phyloP scores from a whole-genome alignment of 2,888 invertebrate species.

The Conops quadrifasciatus region DNA sequence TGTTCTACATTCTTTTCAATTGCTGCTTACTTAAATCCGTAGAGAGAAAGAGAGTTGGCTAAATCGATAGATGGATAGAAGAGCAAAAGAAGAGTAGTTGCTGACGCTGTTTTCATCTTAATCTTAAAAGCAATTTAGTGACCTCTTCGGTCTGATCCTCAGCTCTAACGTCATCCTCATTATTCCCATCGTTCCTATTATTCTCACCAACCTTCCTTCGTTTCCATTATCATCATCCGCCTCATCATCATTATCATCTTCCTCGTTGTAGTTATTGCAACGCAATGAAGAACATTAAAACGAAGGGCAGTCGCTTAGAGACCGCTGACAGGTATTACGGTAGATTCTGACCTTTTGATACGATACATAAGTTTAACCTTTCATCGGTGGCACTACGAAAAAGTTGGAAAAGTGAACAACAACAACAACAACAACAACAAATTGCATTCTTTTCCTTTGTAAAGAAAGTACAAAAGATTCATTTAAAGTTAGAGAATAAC shows the following conservation, averaged over 20 bases:
- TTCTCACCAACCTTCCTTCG: not conserved
- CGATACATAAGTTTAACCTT: not conserved
- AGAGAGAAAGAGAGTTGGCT: no score
- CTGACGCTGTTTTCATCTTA: no score
- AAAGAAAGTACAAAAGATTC: no score
- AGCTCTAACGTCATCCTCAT: no score
- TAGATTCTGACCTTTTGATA: not conserved
- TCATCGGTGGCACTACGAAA: not conserved
- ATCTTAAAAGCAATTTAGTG: no score
- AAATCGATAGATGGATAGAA: no score
- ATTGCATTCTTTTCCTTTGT: not conserved
- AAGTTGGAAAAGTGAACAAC: not conserved
- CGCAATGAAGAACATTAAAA: not conserved
- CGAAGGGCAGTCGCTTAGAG: not conserved
- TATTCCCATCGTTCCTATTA: not conserved
- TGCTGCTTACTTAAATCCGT: no score
- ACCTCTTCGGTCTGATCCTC: no score
- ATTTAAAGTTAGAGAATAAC: no score
- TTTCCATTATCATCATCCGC: not conserved
- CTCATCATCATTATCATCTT: not conserved
- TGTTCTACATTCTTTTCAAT: no score
- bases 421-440: not conserved
- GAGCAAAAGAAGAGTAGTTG: no score
- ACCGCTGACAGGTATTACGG: constrained; percentile 1
- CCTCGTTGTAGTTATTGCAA: not conserved